These are phyloP conservation scores for Stegodyphus dumicola DNA, from an alignment of 1,140 invertebrate species.

Conservation along the genomic window DNA sequence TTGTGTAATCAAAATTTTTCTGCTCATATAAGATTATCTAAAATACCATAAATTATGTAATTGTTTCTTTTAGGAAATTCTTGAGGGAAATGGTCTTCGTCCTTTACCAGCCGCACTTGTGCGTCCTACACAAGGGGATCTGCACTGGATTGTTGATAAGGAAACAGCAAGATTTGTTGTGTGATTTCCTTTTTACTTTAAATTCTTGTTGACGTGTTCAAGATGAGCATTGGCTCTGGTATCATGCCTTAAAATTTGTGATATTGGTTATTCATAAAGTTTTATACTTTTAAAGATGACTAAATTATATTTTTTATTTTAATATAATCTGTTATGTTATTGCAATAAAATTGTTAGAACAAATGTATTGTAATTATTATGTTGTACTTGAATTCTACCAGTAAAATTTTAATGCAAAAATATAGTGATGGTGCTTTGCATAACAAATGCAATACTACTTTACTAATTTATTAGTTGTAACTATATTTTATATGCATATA, in stretches of 20 bases:
- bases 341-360: no score
- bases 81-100: constrained; percentile 73
- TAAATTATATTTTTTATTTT: constrained; percentile 48
- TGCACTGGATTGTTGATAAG: constrained; percentile 85
- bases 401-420: no score
- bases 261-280: constrained; percentile 38
- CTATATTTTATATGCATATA: no score
- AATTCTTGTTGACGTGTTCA: background rate
- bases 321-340: constrained; percentile 23
- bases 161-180: constrained; percentile 72
- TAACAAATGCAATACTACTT: no score
- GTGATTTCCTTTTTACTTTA: constrained; percentile 5
- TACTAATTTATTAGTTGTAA: no score
- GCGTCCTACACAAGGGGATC: constrained; percentile 75
- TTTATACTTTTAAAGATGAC: constrained; percentile 20
- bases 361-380: no score
- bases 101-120: constrained; percentile 79
- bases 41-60: constrained; percentile 8
- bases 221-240: constrained; percentile 22
- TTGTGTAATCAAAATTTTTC: no score
- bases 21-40: no score
- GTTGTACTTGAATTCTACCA: no score
- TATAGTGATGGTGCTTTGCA: no score
- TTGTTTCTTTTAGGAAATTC: constrained; percentile 75
- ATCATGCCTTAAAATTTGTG: constrained; percentile 51